Evolutionary conservation across 1,140 invertebrate species (phyloP), one percentile per base, ranked within the genome.

Genomic region (Druon quercuslanigerum): DNA sequence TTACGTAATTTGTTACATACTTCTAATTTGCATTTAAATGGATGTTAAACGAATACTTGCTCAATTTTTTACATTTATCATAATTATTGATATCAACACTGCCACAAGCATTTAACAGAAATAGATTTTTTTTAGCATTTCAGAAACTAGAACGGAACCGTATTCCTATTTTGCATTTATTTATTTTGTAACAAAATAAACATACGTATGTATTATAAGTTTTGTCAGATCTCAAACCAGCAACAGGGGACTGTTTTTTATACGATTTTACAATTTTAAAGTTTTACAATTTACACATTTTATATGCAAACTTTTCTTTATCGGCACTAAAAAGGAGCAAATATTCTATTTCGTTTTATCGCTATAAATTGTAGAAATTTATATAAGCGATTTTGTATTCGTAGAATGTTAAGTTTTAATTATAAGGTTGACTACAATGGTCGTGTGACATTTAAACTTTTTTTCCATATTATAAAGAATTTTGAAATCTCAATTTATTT

Each of bases 91-190:
- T 33, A 66, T 66, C 60, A 25, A 66, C 60, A 66, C 25, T 40
- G 60, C 33, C 60, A 66, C 60, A 66, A 66, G 60, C 60, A 66
- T 66, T 66, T 66, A 66, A 33, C 33, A 40, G 33, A 66, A 66
- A 66, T 40, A 66, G 16, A 11, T 66, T 40, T 66, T 66, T n/a
- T 66, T 66, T 66, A 66, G 60, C 33, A 66, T 66, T 16, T 66
- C 60, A 66, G 13, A 40, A 16, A 14, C 1, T 66, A 40, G 20
- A 33, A 66, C 20, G 14, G 25, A 33, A 33, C 20, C 25, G 8
- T 56, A 4, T 19, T 60, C 6, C 14, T 60, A 40, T 60, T 33
- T 60, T 60, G 12, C 25, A 60, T 60, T 60, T 60, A 33, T 60
- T 14, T 40, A 14, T 60, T 33, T 33, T 60, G 20, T 40, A 60